Conservation (phyloP, 2,797 vertebrate genomes). For the Brotogeris chrysoptera region DNA sequence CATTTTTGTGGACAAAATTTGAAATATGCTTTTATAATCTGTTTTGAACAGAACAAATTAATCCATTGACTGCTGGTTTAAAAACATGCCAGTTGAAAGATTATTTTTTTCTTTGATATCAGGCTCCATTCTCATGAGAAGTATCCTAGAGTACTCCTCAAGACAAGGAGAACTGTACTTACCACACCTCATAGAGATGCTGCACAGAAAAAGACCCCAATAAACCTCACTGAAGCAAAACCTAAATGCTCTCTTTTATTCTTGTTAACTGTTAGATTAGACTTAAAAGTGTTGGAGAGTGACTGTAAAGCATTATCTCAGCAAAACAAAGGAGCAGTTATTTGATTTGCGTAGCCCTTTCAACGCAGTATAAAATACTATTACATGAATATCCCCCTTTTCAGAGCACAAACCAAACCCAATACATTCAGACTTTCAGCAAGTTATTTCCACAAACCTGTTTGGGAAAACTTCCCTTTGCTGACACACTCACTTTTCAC, state of each 20-base stretch:
- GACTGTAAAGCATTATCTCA: not conserved
- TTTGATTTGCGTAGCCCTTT: not conserved
- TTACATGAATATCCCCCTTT: not conserved
- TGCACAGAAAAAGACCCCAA: not conserved
- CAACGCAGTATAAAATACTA: not conserved
- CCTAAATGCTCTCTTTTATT: not conserved
- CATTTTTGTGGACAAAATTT: not conserved
- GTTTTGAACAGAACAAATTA: not conserved
- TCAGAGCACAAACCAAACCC: not conserved
- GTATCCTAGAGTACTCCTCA: not conserved
- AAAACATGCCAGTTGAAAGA: not conserved
- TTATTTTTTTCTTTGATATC: not conserved
- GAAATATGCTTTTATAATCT: not conserved
- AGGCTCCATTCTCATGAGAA: not conserved
- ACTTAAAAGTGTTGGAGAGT: not conserved
- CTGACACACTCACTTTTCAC: not conserved
- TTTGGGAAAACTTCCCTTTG: not conserved
- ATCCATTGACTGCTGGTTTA: not conserved
- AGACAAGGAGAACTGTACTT: not conserved
- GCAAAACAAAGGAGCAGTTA: not conserved
- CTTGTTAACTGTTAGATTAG: not conserved
- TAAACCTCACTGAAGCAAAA: not conserved
- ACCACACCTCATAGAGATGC: not conserved
- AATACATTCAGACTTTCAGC: not conserved
- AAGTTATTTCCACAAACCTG: not conserved